Evolutionary conservation across 2,113 vertebrate genomes (phyloP).

Genomic region (Ramphastos sulfuratus): DNA sequence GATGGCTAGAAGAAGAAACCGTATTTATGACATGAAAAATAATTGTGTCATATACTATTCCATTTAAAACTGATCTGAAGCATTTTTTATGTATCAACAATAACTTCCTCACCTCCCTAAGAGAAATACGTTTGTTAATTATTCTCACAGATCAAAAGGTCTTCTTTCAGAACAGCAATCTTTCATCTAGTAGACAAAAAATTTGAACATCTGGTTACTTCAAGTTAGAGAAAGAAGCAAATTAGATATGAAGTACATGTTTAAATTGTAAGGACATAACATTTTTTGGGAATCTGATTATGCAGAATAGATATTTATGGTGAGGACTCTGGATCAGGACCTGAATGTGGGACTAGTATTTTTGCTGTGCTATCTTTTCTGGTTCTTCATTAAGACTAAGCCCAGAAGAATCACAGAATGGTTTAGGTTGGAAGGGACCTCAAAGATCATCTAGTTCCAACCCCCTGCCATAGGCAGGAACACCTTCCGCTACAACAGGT

Average conservation of each 20-base stretch:
- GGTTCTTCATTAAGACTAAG: neutral
- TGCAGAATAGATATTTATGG: neutral
- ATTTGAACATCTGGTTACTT: neutral
- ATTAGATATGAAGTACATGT: neutral
- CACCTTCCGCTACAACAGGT: too few species aligned
- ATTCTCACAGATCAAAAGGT: neutral
- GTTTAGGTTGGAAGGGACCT: too few species aligned
- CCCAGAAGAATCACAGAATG: too few species aligned
- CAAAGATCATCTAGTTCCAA: too few species aligned
- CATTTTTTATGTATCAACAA: neutral
- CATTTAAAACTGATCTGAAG: neutral
- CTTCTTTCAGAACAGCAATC: neutral
- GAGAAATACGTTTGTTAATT: neutral
- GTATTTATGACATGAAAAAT: neutral
- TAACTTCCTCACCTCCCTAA: neutral
- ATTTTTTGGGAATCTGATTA: neutral
- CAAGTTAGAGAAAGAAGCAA: neutral
- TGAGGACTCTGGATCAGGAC: neutral
- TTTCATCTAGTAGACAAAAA: neutral
- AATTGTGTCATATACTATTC: neutral
- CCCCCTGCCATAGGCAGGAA: too few species aligned
- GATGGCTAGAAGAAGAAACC: neutral
- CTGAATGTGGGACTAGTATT: neutral
- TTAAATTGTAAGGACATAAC: neutral
- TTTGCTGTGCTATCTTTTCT: neutral